These are phyloP conservation scores for Perithous albicinctus DNA, from an alignment of 2,888 invertebrate genomes.

Conservation along the genomic window DNA sequence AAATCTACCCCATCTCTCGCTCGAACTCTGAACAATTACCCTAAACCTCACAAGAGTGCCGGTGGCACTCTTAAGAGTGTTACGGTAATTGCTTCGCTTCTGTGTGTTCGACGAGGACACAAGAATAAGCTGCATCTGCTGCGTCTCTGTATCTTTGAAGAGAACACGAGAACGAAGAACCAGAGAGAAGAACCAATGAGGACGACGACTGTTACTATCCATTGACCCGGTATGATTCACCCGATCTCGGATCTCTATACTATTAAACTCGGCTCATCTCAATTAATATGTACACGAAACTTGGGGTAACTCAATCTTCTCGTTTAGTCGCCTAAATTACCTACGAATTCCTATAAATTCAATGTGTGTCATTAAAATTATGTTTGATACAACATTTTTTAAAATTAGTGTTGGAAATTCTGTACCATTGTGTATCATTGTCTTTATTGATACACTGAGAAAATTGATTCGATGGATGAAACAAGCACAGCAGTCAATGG, in stretches of 20 bases:
- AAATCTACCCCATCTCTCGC: conserved; percentile 75
- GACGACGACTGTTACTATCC: conserved; percentile 66
- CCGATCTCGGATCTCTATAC: conserved; percentile 77
- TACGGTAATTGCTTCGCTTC: conserved; percentile 1
- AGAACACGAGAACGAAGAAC: conserved; percentile 19
- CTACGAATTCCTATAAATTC: not conserved
- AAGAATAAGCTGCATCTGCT: no score
- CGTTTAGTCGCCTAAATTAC: conserved; percentile 36
- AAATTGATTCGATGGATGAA: no score
- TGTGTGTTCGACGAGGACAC: conserved; percentile 55
- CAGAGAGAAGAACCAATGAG: conserved; percentile 35
- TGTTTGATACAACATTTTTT: no score
- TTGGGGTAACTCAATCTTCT: conserved; percentile 81
- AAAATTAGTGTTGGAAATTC: no score
- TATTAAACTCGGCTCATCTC: conserved; percentile 69
- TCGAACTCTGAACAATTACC: conserved; percentile 64
- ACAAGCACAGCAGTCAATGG: no score
- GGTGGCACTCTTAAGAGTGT: no score
- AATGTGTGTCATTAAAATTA: no score
- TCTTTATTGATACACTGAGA: no score
- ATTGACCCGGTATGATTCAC: conserved; percentile 81
- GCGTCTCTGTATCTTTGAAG: conserved; percentile 51
- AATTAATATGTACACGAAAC: conserved; percentile 84
- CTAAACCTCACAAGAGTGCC: conserved; percentile 20
- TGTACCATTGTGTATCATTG: no score